Evolutionary conservation across 2,113 vertebrate species (phyloP).

Genomic region (Myotis yumanensis): DNA sequence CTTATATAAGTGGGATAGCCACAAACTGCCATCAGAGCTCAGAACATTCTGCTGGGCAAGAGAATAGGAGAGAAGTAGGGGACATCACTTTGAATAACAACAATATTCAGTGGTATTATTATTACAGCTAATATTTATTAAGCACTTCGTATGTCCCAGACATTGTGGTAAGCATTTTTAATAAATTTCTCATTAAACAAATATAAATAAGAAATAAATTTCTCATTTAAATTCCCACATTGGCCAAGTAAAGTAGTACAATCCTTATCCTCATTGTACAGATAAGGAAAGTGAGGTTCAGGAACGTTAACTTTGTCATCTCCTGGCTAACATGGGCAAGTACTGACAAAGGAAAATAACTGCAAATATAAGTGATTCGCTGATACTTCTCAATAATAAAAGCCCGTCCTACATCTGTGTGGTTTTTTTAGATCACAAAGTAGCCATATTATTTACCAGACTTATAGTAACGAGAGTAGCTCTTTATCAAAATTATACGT

Average conservation of each 20-base stretch:
- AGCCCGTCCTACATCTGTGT: not conserved
- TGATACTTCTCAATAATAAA: not conserved
- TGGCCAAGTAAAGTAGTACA: constrained; percentile 9
- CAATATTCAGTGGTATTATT: not conserved
- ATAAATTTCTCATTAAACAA: not conserved
- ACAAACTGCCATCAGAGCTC: constrained; percentile 31
- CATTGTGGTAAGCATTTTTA: constrained; percentile 19
- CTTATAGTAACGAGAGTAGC: constrained; percentile 8
- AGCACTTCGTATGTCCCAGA: not conserved
- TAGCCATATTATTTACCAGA: not conserved
- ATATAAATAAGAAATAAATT: not conserved
- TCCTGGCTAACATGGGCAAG: not conserved
- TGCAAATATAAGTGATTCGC: not conserved
- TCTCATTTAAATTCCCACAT: constrained; percentile 29
- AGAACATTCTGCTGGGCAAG: constrained; percentile 4
- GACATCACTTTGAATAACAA: not conserved
- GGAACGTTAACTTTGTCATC: not conserved
- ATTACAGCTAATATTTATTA: not conserved
- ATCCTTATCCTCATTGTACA: not conserved
- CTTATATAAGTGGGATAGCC: not conserved
- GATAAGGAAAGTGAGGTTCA: not conserved
- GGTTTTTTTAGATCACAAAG: constrained; percentile 36
- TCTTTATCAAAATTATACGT: constrained; percentile 22
- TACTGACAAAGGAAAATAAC: not conserved
- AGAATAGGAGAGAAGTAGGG: not conserved